Evolutionary conservation across 2,797 vertebrate genomes (phyloP).

Genomic region (Danio choprae): DNA sequence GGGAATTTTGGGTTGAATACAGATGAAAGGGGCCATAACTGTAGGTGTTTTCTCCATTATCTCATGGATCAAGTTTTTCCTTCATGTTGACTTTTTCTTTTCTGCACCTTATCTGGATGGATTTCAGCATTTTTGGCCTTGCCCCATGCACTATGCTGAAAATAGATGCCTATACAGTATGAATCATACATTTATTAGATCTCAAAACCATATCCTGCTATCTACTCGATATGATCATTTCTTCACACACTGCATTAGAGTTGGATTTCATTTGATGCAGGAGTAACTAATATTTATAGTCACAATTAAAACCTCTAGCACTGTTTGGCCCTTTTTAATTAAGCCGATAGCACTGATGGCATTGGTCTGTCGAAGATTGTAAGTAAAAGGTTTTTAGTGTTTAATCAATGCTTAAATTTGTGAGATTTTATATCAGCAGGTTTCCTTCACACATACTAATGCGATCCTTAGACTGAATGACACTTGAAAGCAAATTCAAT

Average conservation of each 20-base stretch:
- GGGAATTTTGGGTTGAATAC: conserved; percentile 34
- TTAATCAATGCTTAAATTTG: conserved; percentile 82
- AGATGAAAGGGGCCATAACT: conserved; percentile 29
- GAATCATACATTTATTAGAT: conserved; percentile 32
- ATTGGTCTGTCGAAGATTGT: conserved; percentile 39
- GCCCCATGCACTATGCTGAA: not conserved
- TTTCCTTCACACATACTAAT: conserved; percentile 64
- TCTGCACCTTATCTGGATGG: conserved; percentile 33
- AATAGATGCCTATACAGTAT: conserved; percentile 17
- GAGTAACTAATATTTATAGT: conserved; percentile 38
- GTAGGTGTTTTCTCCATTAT: conserved; percentile 22
- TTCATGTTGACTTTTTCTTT: conserved; percentile 31
- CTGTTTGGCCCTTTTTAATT: conserved; percentile 48
- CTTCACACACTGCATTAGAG: conserved; percentile 10
- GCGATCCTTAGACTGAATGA: conserved; percentile 47
- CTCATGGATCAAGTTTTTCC: conserved; percentile 37
- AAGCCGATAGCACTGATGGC: conserved; percentile 44
- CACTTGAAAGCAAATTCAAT: conserved; percentile 25
- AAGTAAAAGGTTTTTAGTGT: conserved; percentile 77
- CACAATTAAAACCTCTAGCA: conserved; percentile 39
- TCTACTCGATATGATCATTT: not conserved
- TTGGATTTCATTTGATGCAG: conserved; percentile 16
- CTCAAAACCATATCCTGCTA: conserved; percentile 33
- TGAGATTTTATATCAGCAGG: conserved; percentile 77
- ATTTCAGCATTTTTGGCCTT: conserved; percentile 35